phyloP scores from a whole-genome alignment of 1,140 invertebrate species.

The Trissolcus basalis region DNA sequence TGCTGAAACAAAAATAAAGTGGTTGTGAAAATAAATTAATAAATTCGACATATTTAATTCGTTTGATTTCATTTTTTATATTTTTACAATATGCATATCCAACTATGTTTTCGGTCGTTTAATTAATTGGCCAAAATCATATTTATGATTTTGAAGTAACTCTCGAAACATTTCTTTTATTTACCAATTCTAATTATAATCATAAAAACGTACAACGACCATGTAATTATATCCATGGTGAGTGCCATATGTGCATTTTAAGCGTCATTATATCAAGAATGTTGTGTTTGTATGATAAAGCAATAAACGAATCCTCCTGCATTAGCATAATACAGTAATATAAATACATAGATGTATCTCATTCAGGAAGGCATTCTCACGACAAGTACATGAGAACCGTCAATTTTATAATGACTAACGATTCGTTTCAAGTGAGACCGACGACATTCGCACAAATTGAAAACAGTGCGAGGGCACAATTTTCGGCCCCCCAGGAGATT shows the following conservation, averaged over 20 bases:
- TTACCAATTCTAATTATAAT: slow-evolving; percentile 11
- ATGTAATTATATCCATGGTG: slow-evolving; percentile 35
- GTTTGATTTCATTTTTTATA: too few species aligned
- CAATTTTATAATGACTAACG: slow-evolving; percentile 47
- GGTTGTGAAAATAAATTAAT: not conserved
- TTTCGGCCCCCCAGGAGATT: slow-evolving; percentile 22
- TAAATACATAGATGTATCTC: slow-evolving; percentile 43
- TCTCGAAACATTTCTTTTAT: not conserved
- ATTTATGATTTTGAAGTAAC: not conserved
- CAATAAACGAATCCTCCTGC: slow-evolving; percentile 23
- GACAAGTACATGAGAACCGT: slow-evolving; percentile 40
- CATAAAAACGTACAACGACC: slow-evolving; percentile 15
- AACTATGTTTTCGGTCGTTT: too few species aligned
- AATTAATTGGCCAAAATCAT: too few species aligned
- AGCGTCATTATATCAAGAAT: slow-evolving; percentile 24
- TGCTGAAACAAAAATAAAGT: not conserved
- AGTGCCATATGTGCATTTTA: slow-evolving; percentile 23
- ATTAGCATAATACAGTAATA: slow-evolving; percentile 41
- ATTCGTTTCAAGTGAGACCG: slow-evolving; percentile 64
- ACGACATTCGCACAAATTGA: slow-evolving; percentile 65
- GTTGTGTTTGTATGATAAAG: slow-evolving; percentile 28
- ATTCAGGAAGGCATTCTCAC: slow-evolving; percentile 30
- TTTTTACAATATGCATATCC: too few species aligned
- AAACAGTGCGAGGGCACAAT: slow-evolving; percentile 66
- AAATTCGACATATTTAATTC: too few species aligned